These are phyloP conservation scores for Gonatopus flavifemur DNA, from an alignment of 1,140 invertebrate species.

Conservation along the genomic window DNA sequence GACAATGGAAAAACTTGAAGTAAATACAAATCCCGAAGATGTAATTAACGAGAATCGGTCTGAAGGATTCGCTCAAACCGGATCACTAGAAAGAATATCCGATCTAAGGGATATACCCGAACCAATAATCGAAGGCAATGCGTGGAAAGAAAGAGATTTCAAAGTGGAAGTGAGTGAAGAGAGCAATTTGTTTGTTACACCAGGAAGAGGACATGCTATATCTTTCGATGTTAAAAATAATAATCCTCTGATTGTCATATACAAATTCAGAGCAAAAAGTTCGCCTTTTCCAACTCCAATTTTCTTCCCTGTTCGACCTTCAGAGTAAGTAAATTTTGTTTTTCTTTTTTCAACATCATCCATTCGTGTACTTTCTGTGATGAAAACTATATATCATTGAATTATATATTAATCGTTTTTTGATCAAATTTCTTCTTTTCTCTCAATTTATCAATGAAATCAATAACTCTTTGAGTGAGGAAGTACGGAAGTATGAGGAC, in stretches of 20 bases:
- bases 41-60: background rate
- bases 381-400: no score
- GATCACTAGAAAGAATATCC: no score
- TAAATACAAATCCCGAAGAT: background rate
- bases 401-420: background rate
- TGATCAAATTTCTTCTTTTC: background rate
- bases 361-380: no score
- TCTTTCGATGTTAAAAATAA: conserved; percentile 41
- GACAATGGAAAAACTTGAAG: conserved; percentile 7
- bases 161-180: conserved; percentile 38
- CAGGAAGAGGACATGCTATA: conserved; percentile 26
- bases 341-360: no score
- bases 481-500: no score
- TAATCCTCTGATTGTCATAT: conserved; percentile 24
- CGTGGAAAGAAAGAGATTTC: conserved; percentile 20
- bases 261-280: conserved; percentile 24
- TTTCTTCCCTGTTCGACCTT: conserved; percentile 13
- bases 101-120: conserved; percentile 7
- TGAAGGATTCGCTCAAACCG: no score
- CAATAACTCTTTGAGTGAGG: background rate
- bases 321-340: no score
- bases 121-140: background rate
- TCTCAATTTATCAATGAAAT: background rate
- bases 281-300: conserved; percentile 17
- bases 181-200: conserved; percentile 31